phyloP scores from a whole-genome alignment of 2,888 invertebrate genomes.

The Bombyx huttoni region DNA sequence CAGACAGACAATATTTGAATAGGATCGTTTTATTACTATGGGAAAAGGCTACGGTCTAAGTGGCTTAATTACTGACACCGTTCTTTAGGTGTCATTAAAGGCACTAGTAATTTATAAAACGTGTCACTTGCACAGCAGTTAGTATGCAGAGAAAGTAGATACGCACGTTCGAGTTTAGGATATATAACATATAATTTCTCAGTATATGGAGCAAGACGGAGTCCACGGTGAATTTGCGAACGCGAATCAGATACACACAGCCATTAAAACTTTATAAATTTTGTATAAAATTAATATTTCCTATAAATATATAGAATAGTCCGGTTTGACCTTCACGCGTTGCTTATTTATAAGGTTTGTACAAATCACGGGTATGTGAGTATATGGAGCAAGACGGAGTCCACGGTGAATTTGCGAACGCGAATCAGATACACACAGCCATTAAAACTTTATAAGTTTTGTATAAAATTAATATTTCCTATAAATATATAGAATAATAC shows the following conservation, averaged over 20 bases:
- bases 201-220: constrained; percentile 43
- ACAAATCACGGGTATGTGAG: constrained; percentile 23
- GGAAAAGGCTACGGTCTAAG: constrained; percentile 10
- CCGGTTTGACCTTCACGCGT: constrained; percentile 43
- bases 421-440: too few relatives aligned
- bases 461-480: too few relatives aligned
- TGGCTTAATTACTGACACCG: constrained; percentile 6
- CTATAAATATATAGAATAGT: constrained; percentile 15
- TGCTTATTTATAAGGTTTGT: constrained; percentile 28
- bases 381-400: constrained; percentile 42
- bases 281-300: too few relatives aligned
- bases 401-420: constrained; percentile 22
- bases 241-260: too few relatives aligned
- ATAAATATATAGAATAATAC: constrained; percentile 16
- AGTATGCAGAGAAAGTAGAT: constrained; percentile 38
- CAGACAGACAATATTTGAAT: constrained; percentile 10
- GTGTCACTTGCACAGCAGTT: constrained; percentile 15
- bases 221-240: constrained; percentile 23
- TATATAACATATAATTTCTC: constrained; percentile 36
- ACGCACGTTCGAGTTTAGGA: constrained; percentile 29
- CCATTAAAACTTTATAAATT: too few relatives aligned
- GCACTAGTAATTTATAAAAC: constrained; percentile 21
- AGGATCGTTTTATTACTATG: constrained; percentile 17
- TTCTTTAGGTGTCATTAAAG: constrained; percentile 5
- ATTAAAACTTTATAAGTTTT: too few relatives aligned